Base-by-base conservation (phyloP, 2,797 vertebrate species). In the Aplochiton taeniatus region DNA sequence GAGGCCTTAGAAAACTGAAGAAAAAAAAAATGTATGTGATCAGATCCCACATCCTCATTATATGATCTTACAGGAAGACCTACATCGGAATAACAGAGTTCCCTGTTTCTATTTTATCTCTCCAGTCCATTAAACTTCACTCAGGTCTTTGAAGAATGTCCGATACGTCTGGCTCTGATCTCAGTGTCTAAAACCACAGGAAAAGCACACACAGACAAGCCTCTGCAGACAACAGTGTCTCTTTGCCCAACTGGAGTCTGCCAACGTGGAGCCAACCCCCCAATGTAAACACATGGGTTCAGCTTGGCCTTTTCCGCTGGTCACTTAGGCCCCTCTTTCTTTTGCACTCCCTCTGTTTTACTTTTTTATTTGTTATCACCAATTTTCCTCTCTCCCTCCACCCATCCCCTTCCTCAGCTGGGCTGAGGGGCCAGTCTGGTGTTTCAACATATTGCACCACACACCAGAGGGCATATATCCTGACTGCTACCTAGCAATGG, bases 391-490 rank as follows among this genome's bases (percentile, higher is more conserved):
- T 16, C 63, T 77, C 75, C 73, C 76, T 75, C 85, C 85, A 75
- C 80, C 88, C 91, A 86, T 88, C 84, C 84, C 78, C 76, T 87
- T 76, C 79, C 83, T 82, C 75, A 61, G 56, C 16, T 76, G 56
- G 63, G 56, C 69, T 13, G 64, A 63, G 65, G n/a, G 31, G 76
- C 68, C 84, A 71, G 65, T 57, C 55, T 73, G 70, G 61, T 69
- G 76, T 81, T 77, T 76, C 64, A 82, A 77, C 67, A 77, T 50
- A 72, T 71, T 17, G 45, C 47, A 53, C 55, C 68, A 73, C 72
- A 69, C 62, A 46, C 51, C 57, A 46, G 71, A 80, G 31, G 31
- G 68, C 44, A 55, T 70, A 77, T 70, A 80, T 53, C 43, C 84
- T 76, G 19, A 31, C 56, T 49, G 51, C 41, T 61, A 63, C 60